Conservation (phyloP, 2,797 vertebrate species). For the Pristis pectinata region DNA sequence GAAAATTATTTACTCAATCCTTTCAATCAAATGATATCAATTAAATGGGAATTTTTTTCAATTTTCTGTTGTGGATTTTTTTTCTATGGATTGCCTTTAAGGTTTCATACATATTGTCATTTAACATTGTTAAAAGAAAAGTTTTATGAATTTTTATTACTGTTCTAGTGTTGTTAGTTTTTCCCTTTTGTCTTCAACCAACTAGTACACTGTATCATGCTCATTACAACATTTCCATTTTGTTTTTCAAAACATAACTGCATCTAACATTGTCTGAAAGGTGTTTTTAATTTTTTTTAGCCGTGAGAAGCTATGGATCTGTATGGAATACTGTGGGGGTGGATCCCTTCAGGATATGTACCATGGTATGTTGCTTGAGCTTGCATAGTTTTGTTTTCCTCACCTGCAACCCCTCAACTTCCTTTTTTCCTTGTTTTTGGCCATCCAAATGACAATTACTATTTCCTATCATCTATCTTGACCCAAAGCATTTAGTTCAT, state of each 20-base stretch:
- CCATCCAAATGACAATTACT: no score
- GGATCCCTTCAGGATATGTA: slow-evolving; percentile 98
- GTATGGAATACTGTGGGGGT: slow-evolving; percentile 97
- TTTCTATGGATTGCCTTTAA: not conserved
- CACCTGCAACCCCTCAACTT: no score
- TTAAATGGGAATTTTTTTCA: not conserved
- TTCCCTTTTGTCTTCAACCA: not conserved
- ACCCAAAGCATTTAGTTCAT: not conserved
- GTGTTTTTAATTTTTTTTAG: slow-evolving; percentile 51
- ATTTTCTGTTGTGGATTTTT: not conserved
- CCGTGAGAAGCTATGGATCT: slow-evolving; percentile 97
- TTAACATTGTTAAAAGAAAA: not conserved
- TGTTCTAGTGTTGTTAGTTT: not conserved
- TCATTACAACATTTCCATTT: not conserved
- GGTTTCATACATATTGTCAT: not conserved
- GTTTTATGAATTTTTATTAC: not conserved
- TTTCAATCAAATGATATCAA: not conserved
- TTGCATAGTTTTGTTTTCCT: not conserved
- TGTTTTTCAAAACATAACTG: not conserved
- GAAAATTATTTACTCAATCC: not conserved
- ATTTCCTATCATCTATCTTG: no score
- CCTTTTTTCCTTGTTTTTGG: no score
- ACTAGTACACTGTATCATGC: not conserved
- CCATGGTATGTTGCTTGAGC: slow-evolving; percentile 66
- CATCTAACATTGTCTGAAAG: not conserved